Evolutionary conservation across 2,888 invertebrate species (phyloP).

Genomic region (Blastobasis adustella): DNA sequence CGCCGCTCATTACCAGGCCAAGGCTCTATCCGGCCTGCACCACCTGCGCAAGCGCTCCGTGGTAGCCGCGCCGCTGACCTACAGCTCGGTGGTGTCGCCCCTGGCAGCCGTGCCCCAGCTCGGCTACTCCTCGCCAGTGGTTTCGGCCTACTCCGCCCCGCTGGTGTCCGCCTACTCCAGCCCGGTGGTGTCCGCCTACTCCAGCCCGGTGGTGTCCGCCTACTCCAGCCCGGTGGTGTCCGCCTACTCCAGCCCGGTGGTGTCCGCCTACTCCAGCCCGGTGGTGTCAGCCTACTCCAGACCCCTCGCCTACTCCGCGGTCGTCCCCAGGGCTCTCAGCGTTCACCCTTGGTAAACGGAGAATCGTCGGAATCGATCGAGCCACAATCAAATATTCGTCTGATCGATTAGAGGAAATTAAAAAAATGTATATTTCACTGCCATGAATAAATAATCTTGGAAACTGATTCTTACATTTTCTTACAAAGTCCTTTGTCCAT

Average conservation of each 20-base stretch:
- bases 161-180: slow-evolving; percentile 29
- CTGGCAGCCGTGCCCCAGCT: slow-evolving; percentile 23
- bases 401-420: slow-evolving; percentile 15
- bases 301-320: slow-evolving; percentile 22
- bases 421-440: slow-evolving; percentile 24
- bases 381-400: slow-evolving; percentile 10
- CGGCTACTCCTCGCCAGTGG: slow-evolving; percentile 20
- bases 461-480: neutral
- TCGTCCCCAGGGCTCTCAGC: slow-evolving; percentile 40
- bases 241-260: slow-evolving; percentile 25
- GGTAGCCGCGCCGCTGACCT: slow-evolving; percentile 34
- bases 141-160: slow-evolving; percentile 29
- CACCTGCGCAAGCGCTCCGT: slow-evolving; percentile 56
- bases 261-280: slow-evolving; percentile 22
- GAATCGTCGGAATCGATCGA: neutral
- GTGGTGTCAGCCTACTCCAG: slow-evolving; percentile 30
- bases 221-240: slow-evolving; percentile 28
- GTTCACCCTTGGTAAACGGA: slow-evolving; percentile 47
- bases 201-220: slow-evolving; percentile 18
- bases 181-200: slow-evolving; percentile 25
- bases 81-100: slow-evolving; percentile 40
- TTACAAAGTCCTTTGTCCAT: no score
- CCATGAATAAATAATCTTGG: slow-evolving; percentile 29
- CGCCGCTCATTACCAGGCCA: slow-evolving; percentile 60
- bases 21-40: slow-evolving; percentile 53